Evolutionary conservation across 2,797 vertebrate genomes (phyloP).

Genomic region (Smutsia temminckii): DNA sequence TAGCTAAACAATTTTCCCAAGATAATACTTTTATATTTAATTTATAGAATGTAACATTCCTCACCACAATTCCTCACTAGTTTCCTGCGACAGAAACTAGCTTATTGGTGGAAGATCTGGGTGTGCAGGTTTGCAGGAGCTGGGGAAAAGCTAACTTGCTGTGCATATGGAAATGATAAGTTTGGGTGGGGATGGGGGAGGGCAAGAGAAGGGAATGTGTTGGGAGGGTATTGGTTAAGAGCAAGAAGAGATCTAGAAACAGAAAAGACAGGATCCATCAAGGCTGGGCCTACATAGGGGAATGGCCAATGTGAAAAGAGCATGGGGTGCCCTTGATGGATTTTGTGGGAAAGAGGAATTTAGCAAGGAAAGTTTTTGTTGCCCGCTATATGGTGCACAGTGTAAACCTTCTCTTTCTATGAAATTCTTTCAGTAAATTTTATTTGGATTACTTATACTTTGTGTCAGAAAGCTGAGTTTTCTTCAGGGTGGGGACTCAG

Average conservation of each 20-base stretch:
- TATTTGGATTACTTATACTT: neutral
- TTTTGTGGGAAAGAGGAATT: neutral
- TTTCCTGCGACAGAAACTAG: neutral
- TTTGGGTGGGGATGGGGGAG: no score
- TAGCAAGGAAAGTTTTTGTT: neutral
- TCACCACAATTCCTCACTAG: neutral
- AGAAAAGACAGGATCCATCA: neutral
- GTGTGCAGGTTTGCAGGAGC: neutral
- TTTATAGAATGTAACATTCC: neutral
- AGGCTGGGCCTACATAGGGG: neutral
- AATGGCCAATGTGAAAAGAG: neutral
- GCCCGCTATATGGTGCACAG: neutral
- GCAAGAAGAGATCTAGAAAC: neutral
- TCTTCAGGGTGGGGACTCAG: neutral
- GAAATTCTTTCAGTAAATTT: neutral
- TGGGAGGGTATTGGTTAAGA: neutral
- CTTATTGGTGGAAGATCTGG: neutral
- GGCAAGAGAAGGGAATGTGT: neutral
- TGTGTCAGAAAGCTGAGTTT: neutral
- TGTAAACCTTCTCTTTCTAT: neutral
- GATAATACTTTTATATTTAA: neutral
- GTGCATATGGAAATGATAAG: neutral
- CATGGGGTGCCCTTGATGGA: no score
- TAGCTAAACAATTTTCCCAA: neutral
- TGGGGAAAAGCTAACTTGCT: neutral